Evolutionary conservation across 2,888 invertebrate species (phyloP), one percentile per base, ranked within the genome.

Genomic region (Napeogenes inachia): DNA sequence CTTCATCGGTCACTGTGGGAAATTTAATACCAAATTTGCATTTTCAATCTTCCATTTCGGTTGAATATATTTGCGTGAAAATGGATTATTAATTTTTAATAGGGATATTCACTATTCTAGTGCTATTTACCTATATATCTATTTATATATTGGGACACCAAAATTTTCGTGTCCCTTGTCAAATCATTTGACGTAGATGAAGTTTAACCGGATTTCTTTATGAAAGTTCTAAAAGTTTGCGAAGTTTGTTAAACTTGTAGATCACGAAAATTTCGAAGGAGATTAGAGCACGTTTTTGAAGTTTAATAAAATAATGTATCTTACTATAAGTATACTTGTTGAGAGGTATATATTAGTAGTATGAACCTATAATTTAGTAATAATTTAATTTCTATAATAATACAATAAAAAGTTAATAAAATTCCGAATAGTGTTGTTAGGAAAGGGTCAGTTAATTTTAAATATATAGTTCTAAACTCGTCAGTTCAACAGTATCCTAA

Each of bases 221-320:
- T 50, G 21, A 3, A 30, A 50, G 50, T 50, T 50, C 30, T 12
- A 10, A 30, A 50, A 50, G 50, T 50, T 50, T 6, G 3, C 50
- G 50, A 50, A 50, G 12, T 30, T 50, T 30, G 50, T 42, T 42
- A 42, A 42, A 42, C 42, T 42, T 10, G 8, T 10, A 50, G 50
- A n/a, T 50, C 30, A 50, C 50, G 21, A 30, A 50, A 21, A 10
- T 50, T 30, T 50, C 50, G 42, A 42, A 42, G 30, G 21, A 50
- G 50, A 50, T 50, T 50, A 50, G 30, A 50, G 21, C 50, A 50
- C 50, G 50, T 50, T 30, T 50, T 50, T 50, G 30, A 50, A 30
- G 50, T 5, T 30, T 42, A 30, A 30, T 30, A 50, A 50, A 21
- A 10, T 21, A 10, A 30, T 50, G 21, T 13, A 6, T n/a, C 13